Evolutionary conservation across 2,113 vertebrate genomes (phyloP).

Genomic region (Acanthisitta chloris): DNA sequence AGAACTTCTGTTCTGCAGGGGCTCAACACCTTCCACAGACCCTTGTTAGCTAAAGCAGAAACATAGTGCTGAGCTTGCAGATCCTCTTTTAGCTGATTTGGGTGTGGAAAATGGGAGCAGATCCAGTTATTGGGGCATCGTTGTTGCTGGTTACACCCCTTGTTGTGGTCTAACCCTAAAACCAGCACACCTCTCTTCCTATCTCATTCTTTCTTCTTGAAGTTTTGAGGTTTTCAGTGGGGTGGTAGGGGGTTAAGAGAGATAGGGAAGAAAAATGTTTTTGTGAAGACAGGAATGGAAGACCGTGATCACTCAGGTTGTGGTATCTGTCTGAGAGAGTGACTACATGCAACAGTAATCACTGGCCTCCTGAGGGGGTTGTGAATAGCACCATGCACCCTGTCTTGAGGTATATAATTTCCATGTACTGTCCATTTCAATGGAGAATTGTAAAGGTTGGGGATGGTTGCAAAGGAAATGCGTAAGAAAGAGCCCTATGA

Average conservation of each 20-base stretch:
- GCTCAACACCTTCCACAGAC: background rate
- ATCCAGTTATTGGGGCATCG: background rate
- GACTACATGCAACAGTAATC: background rate
- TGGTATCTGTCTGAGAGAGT: background rate
- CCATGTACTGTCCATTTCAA: background rate
- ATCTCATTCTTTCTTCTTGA: background rate
- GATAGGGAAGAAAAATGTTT: background rate
- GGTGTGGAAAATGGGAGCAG: background rate
- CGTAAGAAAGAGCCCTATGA: background rate
- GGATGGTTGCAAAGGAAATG: background rate
- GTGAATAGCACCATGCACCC: accelerated
- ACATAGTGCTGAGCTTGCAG: background rate
- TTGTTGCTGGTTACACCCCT: background rate
- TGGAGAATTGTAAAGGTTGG: background rate
- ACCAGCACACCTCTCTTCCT: background rate
- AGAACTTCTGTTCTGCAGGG: background rate
- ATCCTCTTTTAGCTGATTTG: background rate
- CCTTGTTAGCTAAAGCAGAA: background rate
- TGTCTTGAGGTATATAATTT: background rate
- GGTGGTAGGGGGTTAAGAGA: background rate
- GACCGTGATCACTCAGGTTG: background rate
- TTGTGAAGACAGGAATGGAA: background rate
- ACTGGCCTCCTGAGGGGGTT: background rate
- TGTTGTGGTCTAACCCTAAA: too few relatives aligned
- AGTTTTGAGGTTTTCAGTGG: background rate